phyloP scores from a whole-genome alignment of 2,888 invertebrate genomes.

The Eupithecia exiguata region DNA sequence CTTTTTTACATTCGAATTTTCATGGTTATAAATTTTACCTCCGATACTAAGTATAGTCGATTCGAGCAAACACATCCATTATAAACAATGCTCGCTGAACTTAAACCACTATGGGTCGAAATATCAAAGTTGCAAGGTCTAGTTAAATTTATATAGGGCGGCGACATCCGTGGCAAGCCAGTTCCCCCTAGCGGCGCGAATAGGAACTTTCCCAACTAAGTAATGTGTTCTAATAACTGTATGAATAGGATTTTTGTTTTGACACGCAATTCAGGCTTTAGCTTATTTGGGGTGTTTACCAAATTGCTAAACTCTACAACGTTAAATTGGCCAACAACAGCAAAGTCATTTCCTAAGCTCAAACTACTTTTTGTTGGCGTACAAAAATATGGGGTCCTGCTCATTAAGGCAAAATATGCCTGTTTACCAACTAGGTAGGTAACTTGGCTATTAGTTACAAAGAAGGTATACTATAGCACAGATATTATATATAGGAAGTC shows the following conservation, averaged over 20 bases:
- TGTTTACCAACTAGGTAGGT: neutral
- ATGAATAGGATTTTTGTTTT: constrained; percentile 23
- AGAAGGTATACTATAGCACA: neutral
- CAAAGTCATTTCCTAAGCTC: neutral
- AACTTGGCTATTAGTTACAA: neutral
- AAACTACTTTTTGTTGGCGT: neutral
- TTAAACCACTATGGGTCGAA: constrained; percentile 45
- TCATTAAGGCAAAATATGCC: neutral
- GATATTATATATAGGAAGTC: too few relatives aligned
- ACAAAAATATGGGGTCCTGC: neutral
- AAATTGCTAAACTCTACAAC: constrained; percentile 17
- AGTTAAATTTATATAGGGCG: constrained; percentile 47
- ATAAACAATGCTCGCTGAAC: constrained; percentile 48
- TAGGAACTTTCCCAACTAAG: constrained; percentile 49
- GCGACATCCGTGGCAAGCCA: constrained; percentile 55
- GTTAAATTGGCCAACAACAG: neutral
- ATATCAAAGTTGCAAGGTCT: constrained; percentile 51
- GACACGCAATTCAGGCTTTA: constrained; percentile 29
- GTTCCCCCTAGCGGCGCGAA: constrained; percentile 40
- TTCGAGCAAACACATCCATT: constrained; percentile 36
- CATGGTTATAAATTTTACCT: neutral
- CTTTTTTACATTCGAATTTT: neutral
- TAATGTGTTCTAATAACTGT: constrained; percentile 44
- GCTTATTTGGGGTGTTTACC: constrained; percentile 18
- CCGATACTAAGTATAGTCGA: constrained; percentile 4